Conservation (phyloP, 2,888 invertebrate species). For the Erebia aethiops region DNA sequence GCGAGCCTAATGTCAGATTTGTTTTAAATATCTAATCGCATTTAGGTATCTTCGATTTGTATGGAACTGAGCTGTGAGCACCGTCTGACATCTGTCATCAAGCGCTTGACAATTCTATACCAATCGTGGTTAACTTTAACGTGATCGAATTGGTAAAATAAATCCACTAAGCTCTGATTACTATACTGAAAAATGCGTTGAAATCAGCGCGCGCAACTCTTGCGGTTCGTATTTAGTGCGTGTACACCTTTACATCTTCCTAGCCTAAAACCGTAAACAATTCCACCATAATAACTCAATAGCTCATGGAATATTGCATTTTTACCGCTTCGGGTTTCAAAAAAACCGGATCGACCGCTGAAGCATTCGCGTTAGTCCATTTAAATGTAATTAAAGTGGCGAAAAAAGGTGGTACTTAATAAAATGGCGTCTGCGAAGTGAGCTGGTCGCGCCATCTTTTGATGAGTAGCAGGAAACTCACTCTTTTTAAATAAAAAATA, state of each 20-base stretch:
- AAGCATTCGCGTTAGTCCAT: slow-evolving; percentile 47
- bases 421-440: slow-evolving; percentile 23
- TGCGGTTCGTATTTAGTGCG: neutral
- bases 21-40: too few relatives aligned
- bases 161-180: too few relatives aligned
- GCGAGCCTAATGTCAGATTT: too few relatives aligned
- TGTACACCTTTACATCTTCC: neutral
- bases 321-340: slow-evolving; percentile 28
- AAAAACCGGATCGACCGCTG: slow-evolving; percentile 41
- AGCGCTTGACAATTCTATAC: too few relatives aligned
- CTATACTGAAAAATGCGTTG: neutral
- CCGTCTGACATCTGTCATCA: too few relatives aligned
- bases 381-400: slow-evolving; percentile 52
- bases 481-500: neutral
- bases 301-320: slow-evolving; percentile 33
- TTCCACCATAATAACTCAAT: slow-evolving; percentile 41
- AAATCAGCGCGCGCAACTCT: neutral
- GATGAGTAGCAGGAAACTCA: slow-evolving; percentile 53
- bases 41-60: too few relatives aligned
- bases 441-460: slow-evolving; percentile 62
- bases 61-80: too few relatives aligned
- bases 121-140: too few relatives aligned
- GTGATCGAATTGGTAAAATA: too few relatives aligned
- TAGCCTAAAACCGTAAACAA: slow-evolving; percentile 9
- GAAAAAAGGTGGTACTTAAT: slow-evolving; percentile 56